Base-by-base conservation (phyloP, 2,797 vertebrate species). In the Chiroxiphia lanceolata region DNA sequence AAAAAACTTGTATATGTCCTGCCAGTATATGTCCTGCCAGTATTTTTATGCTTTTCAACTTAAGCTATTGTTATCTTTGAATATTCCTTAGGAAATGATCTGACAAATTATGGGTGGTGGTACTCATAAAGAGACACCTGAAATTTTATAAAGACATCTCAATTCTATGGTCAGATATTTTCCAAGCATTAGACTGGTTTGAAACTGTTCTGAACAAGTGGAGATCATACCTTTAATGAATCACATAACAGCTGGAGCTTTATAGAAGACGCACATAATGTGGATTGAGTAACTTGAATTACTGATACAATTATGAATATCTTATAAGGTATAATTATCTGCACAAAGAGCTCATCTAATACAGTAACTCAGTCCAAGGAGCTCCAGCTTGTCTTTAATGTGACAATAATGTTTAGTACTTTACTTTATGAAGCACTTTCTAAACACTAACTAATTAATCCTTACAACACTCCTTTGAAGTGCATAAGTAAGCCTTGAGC, bases 321-420 rank as follows among this genome's bases (percentile, higher is more conserved):
- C 45, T 83, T 84, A 54, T 64, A 4, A 64, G 22, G 22, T 31
- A 29, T 51, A 86, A 92, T 93, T 90, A 84, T 70, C 88, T 64
- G 48, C 51, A 84, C 67, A 94, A 90, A 88, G 51, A 92, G 63
- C 70, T 47, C n/a, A 51, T 79, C 63, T 72, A 93, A 45, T 83
- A 86, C n/a, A 79, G 50, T 77, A 92, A 63, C 22, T 69, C 59
- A 75, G 51, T 63, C 81, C 92, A 90, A 90, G 51, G 54, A 57
- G 15, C 33, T 90, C 67, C 71, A 90, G 67, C 44, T 94, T 90
- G 71, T 84, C 86, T 94, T 95, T 92, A 93, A 94, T 92, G 63
- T 82, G 83, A 42, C 64, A 77, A 69, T 94, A 92, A 95, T 53
- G 9, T 82, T 90, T 84, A 89, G 77, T 51, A 67, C 70, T 90